Evolutionary conservation across 2,797 vertebrate species (phyloP).

Genomic region (Ptychadena robeensis): DNA sequence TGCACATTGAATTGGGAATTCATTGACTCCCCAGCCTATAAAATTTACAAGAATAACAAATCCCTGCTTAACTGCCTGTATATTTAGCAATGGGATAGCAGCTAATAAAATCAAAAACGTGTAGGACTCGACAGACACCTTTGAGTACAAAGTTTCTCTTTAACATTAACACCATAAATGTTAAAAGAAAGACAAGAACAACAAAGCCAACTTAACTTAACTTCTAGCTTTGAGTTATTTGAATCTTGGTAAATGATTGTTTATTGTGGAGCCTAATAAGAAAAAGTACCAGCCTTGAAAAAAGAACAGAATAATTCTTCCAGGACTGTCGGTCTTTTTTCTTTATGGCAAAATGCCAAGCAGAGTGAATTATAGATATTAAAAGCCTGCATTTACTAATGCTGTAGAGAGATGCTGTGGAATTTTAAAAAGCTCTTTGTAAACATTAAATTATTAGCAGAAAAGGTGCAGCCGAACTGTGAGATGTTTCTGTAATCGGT

Average conservation of each 20-base stretch:
- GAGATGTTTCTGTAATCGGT: conserved; percentile 13
- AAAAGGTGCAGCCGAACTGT: conserved; percentile 17
- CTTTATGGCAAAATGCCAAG: conserved; percentile 36
- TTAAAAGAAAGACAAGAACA: neutral
- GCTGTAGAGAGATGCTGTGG: conserved; percentile 3
- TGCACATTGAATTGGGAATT: too few relatives aligned
- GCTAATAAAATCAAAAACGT: too few relatives aligned
- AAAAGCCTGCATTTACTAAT: conserved; percentile 51
- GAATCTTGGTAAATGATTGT: conserved; percentile 33
- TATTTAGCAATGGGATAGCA: too few relatives aligned
- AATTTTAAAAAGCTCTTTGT: conserved; percentile 29
- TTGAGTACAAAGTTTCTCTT: too few relatives aligned
- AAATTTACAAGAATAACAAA: too few relatives aligned
- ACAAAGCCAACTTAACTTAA: neutral
- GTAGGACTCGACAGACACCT: too few relatives aligned
- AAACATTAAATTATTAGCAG: conserved; percentile 43
- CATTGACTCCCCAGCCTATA: too few relatives aligned
- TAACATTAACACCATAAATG: too few relatives aligned
- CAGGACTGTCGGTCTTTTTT: conserved; percentile 27
- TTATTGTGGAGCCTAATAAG: conserved; percentile 37
- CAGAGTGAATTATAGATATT: conserved; percentile 54
- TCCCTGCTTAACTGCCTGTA: too few relatives aligned
- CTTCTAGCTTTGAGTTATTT: conserved; percentile 17
- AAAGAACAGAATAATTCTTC: conserved; percentile 29
- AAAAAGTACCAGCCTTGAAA: conserved; percentile 2